Percentiles rank a stretch among this genome's conserved stretches.
These are phyloP conservation scores for Hesperophylax magnus DNA, from an alignment of 1,140 invertebrate genomes.

Conservation along the genomic window DNA sequence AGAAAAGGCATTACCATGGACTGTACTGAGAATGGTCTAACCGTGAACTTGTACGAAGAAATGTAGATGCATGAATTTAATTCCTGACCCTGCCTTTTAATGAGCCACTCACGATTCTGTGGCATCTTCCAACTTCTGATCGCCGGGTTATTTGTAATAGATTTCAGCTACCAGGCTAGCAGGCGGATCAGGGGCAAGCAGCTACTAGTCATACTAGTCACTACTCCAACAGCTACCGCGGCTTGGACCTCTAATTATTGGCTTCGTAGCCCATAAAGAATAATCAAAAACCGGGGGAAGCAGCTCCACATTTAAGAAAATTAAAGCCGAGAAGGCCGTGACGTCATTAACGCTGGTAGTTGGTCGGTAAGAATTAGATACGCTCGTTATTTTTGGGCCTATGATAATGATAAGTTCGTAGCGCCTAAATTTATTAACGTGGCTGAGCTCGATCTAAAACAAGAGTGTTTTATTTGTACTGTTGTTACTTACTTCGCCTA, in stretches of 20 bases:
- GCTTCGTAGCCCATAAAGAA: conserved; percentile 30
- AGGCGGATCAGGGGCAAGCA: too few relatives aligned
- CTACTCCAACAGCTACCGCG: conserved; percentile 19
- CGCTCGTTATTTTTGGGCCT: conserved; percentile 19
- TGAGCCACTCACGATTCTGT: conserved; percentile 39
- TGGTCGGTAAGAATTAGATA: conserved; percentile 22
- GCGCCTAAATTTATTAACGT: too few relatives aligned
- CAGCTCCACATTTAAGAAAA: conserved; percentile 28
- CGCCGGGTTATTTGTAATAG: conserved; percentile 33
- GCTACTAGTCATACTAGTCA: too few relatives aligned
- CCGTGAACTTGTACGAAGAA: conserved; percentile 26
- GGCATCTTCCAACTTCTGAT: conserved; percentile 16
- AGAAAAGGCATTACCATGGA: neutral
- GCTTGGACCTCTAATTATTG: conserved; percentile 45
- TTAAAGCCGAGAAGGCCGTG: conserved; percentile 25
- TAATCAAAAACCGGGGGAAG: conserved; percentile 25
- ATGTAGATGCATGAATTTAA: neutral
- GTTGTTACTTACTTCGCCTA: too few relatives aligned
- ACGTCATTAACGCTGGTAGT: conserved; percentile 10
- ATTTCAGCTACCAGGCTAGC: conserved; percentile 12
- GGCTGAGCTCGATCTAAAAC: too few relatives aligned
- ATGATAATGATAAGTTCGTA: conserved; percentile 13
- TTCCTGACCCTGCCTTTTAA: conserved; percentile 37
- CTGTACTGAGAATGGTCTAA: neutral
- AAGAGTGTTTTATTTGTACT: too few relatives aligned